Conservation (phyloP, 2,113 vertebrate genomes). For the Neotragus moschatus region DNA sequence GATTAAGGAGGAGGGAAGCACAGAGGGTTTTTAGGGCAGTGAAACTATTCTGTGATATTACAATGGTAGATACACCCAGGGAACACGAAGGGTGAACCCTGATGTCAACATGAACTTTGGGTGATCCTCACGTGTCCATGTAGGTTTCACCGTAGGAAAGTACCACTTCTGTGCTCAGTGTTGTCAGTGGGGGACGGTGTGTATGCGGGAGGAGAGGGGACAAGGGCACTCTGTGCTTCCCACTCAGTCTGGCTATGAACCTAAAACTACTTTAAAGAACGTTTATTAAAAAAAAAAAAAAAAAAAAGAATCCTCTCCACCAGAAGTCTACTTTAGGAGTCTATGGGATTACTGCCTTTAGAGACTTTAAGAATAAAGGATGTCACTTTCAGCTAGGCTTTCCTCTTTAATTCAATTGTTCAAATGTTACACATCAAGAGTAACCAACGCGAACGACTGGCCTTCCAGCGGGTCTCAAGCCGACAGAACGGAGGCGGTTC, state of each 20-base stretch:
- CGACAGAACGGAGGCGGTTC: accelerated
- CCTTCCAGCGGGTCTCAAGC: not conserved
- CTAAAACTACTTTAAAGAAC: not conserved
- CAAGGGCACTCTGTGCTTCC: not conserved
- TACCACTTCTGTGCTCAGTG: accelerated
- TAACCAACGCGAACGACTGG: not conserved
- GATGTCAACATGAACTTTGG: not conserved
- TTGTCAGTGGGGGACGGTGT: accelerated
- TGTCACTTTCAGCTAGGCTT: not conserved
- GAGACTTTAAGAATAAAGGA: not conserved
- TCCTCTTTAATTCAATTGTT: not conserved
- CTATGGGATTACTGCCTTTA: not conserved
- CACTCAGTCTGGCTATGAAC: not conserved
- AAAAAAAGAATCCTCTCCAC: not conserved
- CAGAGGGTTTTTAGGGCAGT: not conserved
- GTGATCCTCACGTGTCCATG: accelerated
- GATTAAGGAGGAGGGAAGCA: not conserved
- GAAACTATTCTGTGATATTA: not conserved
- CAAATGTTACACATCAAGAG: not conserved
- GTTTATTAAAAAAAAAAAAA: not conserved
- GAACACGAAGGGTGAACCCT: not conserved
- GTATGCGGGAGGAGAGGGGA: accelerated
- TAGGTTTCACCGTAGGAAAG: accelerated
- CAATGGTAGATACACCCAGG: not conserved
- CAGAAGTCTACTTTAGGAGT: not conserved